Conservation (phyloP, 2,888 invertebrate genomes). For the Oscheius onirici region DNA sequence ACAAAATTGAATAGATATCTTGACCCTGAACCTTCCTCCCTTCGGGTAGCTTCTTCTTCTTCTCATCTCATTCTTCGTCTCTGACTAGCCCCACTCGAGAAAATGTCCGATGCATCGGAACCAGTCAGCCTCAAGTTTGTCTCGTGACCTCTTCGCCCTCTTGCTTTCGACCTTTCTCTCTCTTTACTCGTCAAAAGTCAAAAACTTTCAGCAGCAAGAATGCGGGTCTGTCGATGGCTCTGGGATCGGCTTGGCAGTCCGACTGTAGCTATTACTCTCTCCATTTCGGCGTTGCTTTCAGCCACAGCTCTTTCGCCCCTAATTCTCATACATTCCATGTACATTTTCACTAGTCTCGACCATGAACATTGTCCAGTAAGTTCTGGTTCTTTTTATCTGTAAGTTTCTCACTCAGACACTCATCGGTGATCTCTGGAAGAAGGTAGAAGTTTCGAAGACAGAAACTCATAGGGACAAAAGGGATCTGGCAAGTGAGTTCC, state of each 20-base stretch:
- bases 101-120: neutral
- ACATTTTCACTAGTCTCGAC: conserved; percentile 24
- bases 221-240: conserved; percentile 14
- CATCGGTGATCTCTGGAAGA: conserved; percentile 35
- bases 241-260: conserved; percentile 38
- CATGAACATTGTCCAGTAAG: conserved; percentile 42
- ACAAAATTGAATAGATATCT: too few species aligned
- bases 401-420: conserved; percentile 15
- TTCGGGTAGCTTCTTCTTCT: neutral
- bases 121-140: neutral
- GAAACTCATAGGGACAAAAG: conserved; percentile 38
- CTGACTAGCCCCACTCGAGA: neutral
- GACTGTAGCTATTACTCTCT: conserved; percentile 39
- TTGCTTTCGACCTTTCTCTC: neutral
- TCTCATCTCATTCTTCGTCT: neutral
- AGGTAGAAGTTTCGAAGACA: conserved; percentile 36
- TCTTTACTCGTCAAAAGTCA: neutral
- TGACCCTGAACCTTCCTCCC: too few species aligned
- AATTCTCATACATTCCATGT: conserved; percentile 34
- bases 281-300: conserved; percentile 40
- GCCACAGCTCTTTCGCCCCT: conserved; percentile 43
- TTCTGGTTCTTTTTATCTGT: neutral
- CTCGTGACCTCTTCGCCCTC: conserved; percentile 19
- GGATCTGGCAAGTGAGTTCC: conserved; percentile 31
- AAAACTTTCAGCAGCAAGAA: neutral